Percentiles rank a stretch among this genome's conserved stretches.
Evolutionary conservation across 2,797 vertebrate genomes (phyloP).

Genomic region (Enteromius trimaculatus): DNA sequence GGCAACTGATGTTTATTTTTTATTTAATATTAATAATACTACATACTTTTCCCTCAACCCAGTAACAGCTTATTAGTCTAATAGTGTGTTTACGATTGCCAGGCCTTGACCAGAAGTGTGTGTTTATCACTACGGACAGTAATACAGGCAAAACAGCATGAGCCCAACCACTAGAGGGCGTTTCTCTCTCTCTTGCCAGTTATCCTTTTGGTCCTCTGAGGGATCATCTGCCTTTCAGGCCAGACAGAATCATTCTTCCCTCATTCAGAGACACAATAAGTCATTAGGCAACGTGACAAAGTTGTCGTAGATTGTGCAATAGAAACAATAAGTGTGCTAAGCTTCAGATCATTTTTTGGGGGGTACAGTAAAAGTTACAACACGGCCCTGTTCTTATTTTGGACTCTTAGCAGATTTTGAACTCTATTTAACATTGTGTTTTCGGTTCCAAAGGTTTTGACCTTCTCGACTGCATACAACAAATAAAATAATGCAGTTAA

Average conservation of each 20-base stretch:
- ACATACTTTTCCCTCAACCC: background rate
- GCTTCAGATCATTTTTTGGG: background rate
- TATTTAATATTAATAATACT: background rate
- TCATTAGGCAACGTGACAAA: background rate
- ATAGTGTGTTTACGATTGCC: background rate
- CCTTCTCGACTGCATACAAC: background rate
- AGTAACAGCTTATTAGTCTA: background rate
- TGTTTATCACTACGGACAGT: background rate
- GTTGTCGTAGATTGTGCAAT: background rate
- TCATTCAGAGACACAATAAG: background rate
- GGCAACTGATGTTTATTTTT: background rate
- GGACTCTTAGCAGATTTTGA: background rate
- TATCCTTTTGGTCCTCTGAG: background rate
- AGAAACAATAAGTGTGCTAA: background rate
- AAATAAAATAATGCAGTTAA: background rate
- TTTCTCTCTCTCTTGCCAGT: background rate
- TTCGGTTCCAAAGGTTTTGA: background rate
- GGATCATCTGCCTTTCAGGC: background rate
- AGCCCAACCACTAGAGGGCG: conserved; percentile 35
- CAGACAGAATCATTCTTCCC: background rate
- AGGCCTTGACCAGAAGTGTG: background rate
- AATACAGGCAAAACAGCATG: background rate
- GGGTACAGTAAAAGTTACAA: background rate
- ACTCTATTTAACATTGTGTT: background rate
- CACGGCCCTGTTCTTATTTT: background rate